Evolutionary conservation across 2,888 invertebrate species (phyloP), one percentile per base, ranked within the genome.

Genomic region (Lepidochrysops patricia): DNA sequence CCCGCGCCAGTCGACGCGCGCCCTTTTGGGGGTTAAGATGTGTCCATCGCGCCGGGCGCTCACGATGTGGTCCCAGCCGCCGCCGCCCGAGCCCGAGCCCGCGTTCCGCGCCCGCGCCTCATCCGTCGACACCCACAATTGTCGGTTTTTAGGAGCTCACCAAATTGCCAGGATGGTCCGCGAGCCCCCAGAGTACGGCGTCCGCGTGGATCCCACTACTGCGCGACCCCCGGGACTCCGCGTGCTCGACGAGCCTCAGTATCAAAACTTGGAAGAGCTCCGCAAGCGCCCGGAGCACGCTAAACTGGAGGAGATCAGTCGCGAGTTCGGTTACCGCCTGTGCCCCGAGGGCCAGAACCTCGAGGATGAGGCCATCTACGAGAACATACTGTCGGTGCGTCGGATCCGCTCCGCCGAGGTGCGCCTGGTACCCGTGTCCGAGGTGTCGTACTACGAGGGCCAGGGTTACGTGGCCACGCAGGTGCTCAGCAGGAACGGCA

Each of bases 1-100:
- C 75, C 68, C 69, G 68, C 83, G 84, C 80, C 87, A 88, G 88
- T 88, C 84, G 84, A 75, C 83, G 84, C 83, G 87, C 87, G 87
- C 87, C 88, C 87, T 88, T 87, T 86, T 88, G 84, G 89, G 89
- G 88, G 87, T 85, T 86, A 89, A 89, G 84, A 89, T 89, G 89
- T 89, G 89, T 86, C 88, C 83, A 80, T 79, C 76, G 82, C 85
- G 85, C 80, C 84, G 85, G 80, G 82, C 89, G 82, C 82, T 83
- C 80, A 81, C 84, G 74, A 89, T 89, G 89, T 90, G 90, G 89
- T 87, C 85, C 80, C 84, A 84, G 71, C 86, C 83, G 78, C 84
- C 87, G 75, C 84, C 81, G 74, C 86, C 86, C 74, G 84, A 77
- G 64, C 76, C 69, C 70, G 78, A 80, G 62, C 68, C 73, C 66